phyloP scores from a whole-genome alignment of 2,888 invertebrate species.

The Lasius fuliginosus region DNA sequence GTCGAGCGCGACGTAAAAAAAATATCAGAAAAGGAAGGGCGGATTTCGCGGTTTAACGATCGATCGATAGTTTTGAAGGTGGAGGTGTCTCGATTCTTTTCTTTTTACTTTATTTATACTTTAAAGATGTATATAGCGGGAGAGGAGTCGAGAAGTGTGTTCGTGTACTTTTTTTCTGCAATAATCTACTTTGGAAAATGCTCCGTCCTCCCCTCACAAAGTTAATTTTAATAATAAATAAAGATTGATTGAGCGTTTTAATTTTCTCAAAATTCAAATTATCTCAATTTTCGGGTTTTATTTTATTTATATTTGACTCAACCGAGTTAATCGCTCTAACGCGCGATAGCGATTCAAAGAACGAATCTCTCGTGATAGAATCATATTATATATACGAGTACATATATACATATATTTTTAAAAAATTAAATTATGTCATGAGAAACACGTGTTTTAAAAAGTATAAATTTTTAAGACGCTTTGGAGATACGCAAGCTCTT shows the following conservation, averaged over 20 bases:
- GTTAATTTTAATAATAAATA: not conserved
- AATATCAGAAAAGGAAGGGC: slow-evolving; percentile 22
- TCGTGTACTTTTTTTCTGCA: not conserved
- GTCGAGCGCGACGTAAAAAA: slow-evolving; percentile 12
- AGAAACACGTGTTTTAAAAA: not conserved
- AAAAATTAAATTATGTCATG: no score
- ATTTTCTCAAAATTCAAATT: not conserved
- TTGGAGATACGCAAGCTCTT: slow-evolving; percentile 3
- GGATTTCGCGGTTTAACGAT: slow-evolving; percentile 52
- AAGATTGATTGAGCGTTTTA: not conserved
- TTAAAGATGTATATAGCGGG: not conserved
- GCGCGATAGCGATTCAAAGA: no score
- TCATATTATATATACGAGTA: no score
- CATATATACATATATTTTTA: no score
- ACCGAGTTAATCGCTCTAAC: not conserved
- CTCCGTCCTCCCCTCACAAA: not conserved
- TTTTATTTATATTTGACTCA: not conserved
- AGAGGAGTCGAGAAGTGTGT: not conserved
- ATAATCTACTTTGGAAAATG: not conserved
- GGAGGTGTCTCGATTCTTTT: not conserved
- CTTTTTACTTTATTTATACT: not conserved
- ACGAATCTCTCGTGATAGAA: no score
- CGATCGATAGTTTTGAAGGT: slow-evolving; percentile 34
- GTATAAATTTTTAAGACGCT: slow-evolving; percentile 25
- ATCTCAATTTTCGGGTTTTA: not conserved